A percentile compares a stretch with the other conserved stretches of the same genome.
Evolutionary conservation across 1,140 invertebrate species (phyloP).

Genomic region (Ceratina calcarata): DNA sequence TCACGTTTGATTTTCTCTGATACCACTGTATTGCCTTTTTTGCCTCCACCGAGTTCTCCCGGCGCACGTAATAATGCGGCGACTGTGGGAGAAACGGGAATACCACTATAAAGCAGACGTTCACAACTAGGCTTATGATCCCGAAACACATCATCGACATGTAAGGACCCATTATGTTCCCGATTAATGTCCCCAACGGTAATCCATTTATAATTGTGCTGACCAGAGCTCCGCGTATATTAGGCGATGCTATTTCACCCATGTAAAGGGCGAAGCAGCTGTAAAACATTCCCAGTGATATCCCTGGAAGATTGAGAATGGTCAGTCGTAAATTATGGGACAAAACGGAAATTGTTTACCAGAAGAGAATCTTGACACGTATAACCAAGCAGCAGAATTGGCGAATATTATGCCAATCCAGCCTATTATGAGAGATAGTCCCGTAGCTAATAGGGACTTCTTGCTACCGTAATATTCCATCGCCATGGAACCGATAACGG

Average conservation of each 20-base stretch:
- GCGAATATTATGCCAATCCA: conserved; percentile 84
- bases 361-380: conserved; percentile 80
- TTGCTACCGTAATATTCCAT: conserved; percentile 84
- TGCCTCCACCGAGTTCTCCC: conserved; percentile 82
- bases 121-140: conserved; percentile 81
- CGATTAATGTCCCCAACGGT: conserved; percentile 84
- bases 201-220: conserved; percentile 78
- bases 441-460: conserved; percentile 82
- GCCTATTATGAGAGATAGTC: conserved; percentile 83
- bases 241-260: conserved; percentile 83
- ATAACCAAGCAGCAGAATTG: conserved; percentile 79
- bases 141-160: conserved; percentile 82
- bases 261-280: conserved; percentile 85
- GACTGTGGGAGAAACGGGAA: conserved; percentile 87
- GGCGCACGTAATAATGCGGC: conserved; percentile 84
- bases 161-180: conserved; percentile 85
- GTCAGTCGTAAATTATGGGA: not conserved
- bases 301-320: conserved; percentile 19
- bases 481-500: conserved; percentile 68
- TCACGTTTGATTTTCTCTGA: conserved; percentile 57
- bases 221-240: conserved; percentile 85
- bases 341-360: conserved; percentile 70
- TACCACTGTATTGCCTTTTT: conserved; percentile 73
- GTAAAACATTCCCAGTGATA: conserved; percentile 82
- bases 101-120: conserved; percentile 82